Evolutionary conservation across 2,888 invertebrate genomes (phyloP).

Genomic region (Sesia bembeciformis): DNA sequence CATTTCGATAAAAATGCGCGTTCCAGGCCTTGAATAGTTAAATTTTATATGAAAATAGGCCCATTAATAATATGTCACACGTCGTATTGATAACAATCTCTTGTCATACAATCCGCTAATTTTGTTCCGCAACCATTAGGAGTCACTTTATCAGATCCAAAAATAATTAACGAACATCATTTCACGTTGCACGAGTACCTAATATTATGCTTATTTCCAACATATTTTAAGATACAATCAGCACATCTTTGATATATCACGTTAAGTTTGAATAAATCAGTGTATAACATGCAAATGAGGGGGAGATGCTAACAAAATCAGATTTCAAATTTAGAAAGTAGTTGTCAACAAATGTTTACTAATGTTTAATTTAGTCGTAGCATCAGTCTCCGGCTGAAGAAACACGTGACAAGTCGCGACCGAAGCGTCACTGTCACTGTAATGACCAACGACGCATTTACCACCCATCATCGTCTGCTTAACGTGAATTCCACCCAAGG

Average conservation of each 20-base stretch:
- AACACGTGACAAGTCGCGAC: not conserved
- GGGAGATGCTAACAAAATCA: slow-evolving; percentile 28
- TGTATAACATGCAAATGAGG: slow-evolving; percentile 24
- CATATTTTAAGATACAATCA: slow-evolving; percentile 35
- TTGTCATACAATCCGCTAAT: too few species aligned
- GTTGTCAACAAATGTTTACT: slow-evolving; percentile 45
- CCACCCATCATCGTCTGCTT: slow-evolving; percentile 33
- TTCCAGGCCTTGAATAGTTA: too few species aligned
- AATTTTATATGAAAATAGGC: too few species aligned
- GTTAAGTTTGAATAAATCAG: slow-evolving; percentile 20
- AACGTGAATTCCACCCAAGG: slow-evolving; percentile 29
- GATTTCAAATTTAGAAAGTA: slow-evolving; percentile 36
- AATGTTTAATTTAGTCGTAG: slow-evolving; percentile 22
- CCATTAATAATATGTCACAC: too few species aligned
- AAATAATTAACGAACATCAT: too few species aligned
- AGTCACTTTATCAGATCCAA: too few species aligned
- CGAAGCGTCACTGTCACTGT: not conserved
- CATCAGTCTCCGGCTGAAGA: slow-evolving; percentile 16
- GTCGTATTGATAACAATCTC: too few species aligned
- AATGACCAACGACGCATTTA: slow-evolving; percentile 25
- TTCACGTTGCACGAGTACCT: not conserved
- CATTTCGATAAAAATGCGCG: too few species aligned
- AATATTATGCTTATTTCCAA: slow-evolving; percentile 2
- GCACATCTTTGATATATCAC: slow-evolving; percentile 32
- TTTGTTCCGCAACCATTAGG: too few species aligned